These are phyloP conservation scores for Sebastes hubbsi DNA, from an alignment of 2,797 vertebrate genomes.

Conservation along the genomic window DNA sequence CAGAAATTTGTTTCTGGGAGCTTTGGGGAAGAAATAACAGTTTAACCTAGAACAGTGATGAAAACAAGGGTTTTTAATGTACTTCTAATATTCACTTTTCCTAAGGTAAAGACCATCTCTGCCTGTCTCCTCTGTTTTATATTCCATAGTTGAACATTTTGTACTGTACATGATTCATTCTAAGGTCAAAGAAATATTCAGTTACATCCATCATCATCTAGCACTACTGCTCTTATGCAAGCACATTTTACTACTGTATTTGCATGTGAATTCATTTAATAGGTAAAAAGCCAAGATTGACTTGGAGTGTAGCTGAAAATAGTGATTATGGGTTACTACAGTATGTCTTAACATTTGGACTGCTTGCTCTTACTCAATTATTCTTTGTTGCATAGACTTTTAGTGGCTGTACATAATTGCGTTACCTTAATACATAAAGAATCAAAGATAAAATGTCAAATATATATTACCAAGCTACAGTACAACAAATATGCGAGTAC, in stretches of 20 bases:
- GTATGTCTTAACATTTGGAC: neutral
- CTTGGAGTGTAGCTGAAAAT: neutral
- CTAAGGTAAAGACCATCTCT: neutral
- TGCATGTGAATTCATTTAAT: neutral
- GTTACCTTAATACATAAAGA: neutral
- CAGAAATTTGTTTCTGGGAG: neutral
- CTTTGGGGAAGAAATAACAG: neutral
- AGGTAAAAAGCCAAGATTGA: neutral
- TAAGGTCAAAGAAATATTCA: neutral
- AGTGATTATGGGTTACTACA: neutral
- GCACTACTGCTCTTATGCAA: neutral
- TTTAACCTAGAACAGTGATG: no score
- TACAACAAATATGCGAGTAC: neutral
- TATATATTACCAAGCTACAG: neutral
- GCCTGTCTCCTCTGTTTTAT: neutral
- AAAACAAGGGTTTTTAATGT: neutral
- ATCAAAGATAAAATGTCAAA: neutral
- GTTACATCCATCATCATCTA: neutral
- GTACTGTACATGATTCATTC: neutral
- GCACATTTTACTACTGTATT: neutral
- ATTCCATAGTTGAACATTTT: neutral
- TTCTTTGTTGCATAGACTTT: neutral
- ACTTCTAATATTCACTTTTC: neutral
- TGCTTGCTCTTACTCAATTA: neutral
- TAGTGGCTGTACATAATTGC: neutral